Percentiles rank a stretch among this genome's conserved stretches.
Evolutionary conservation across 2,797 vertebrate genomes (phyloP).

Genomic region (Danio kyathit): DNA sequence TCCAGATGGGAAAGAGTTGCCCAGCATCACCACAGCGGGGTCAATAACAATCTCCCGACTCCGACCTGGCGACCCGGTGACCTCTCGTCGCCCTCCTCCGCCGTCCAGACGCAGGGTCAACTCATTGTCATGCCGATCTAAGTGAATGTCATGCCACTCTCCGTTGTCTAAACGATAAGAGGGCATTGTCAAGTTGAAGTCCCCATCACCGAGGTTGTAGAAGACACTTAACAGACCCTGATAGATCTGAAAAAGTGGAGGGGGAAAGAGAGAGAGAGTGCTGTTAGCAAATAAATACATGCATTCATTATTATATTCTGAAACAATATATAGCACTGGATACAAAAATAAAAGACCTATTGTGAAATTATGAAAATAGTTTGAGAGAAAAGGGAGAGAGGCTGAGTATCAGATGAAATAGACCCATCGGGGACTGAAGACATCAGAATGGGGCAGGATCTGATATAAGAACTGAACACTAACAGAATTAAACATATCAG

Average conservation of each 20-base stretch:
- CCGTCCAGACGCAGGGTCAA: constrained; percentile 85
- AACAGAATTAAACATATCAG: constrained; percentile 62
- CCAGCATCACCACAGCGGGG: constrained; percentile 82
- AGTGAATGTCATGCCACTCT: constrained; percentile 85
- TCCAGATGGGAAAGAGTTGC: constrained; percentile 80
- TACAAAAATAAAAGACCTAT: neutral
- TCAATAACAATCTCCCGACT: constrained; percentile 88
- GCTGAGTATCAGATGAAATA: constrained; percentile 4
- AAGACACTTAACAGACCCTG: constrained; percentile 83
- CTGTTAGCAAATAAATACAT: neutral
- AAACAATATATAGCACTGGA: neutral
- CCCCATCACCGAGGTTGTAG: constrained; percentile 90
- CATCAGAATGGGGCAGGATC: constrained; percentile 52
- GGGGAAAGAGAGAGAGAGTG: neutral
- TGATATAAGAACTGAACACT: constrained; percentile 51
- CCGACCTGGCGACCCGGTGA: constrained; percentile 75
- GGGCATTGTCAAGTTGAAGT: constrained; percentile 83
- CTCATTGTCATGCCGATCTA: constrained; percentile 89
- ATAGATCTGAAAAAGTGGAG: constrained; percentile 72
- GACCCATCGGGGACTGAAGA: constrained; percentile 35
- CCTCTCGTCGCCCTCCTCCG: constrained; percentile 85
- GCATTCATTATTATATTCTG: no score
- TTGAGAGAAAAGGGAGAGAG: constrained; percentile 17
- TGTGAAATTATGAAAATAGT: constrained; percentile 28
- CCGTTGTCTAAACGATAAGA: constrained; percentile 87